phyloP scores from a whole-genome alignment of 2,888 invertebrate genomes.

The Synanthedon tipuliformis region DNA sequence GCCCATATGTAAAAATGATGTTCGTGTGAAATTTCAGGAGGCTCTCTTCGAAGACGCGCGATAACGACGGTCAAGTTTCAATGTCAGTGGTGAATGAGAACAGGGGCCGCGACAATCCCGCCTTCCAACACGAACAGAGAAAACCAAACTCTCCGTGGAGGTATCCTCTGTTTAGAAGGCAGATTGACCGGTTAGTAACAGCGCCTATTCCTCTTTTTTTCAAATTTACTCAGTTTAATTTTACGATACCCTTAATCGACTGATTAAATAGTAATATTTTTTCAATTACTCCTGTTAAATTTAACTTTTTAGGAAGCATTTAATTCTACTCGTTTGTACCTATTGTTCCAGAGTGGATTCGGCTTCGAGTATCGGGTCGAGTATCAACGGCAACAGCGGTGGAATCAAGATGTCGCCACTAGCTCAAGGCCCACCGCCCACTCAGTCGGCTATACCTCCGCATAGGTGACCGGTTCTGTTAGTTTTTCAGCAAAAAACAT shows the following conservation, averaged over 20 bases:
- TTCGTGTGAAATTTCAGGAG: conserved; percentile 48
- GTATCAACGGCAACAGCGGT: conserved; percentile 70
- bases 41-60: conserved; percentile 77
- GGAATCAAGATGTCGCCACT: conserved; percentile 63
- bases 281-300: not conserved
- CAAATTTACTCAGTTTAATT: too few relatives aligned
- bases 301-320: not conserved
- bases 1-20: not conserved
- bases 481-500: too few relatives aligned
- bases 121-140: conserved; percentile 71
- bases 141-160: conserved; percentile 82
- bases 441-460: conserved; percentile 34
- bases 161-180: conserved; percentile 71
- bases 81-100: conserved; percentile 55
- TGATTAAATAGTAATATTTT: not conserved
- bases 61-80: conserved; percentile 55
- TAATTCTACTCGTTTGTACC: not conserved
- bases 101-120: conserved; percentile 76
- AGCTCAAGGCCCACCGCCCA: conserved; percentile 28
- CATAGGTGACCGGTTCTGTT: conserved; percentile 33
- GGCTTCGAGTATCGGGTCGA: conserved; percentile 71
- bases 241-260: too few relatives aligned
- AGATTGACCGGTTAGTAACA: conserved; percentile 50
- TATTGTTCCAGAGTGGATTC: conserved; percentile 58
- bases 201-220: too few relatives aligned